These are phyloP conservation scores for Cladopsammia gracilis DNA, from an alignment of 64 coral and sea anemone genomes.

Conservation along the genomic window DNA sequence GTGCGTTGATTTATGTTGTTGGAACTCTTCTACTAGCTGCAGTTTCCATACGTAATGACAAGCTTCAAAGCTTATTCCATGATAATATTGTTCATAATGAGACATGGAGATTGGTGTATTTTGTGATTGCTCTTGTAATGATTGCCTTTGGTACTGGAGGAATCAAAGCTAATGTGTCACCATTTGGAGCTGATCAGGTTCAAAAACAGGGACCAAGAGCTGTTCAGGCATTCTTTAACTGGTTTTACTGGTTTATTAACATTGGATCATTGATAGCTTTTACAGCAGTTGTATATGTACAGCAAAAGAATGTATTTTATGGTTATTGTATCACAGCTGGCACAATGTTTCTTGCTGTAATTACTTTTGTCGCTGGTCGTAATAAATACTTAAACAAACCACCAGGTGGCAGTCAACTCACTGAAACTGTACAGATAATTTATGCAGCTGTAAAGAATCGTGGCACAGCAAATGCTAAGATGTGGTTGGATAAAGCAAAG, in stretches of 20 bases:
- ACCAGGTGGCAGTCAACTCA: constrained; percentile 69
- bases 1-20: constrained; percentile 62
- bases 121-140: constrained; percentile 47
- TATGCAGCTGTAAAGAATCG: constrained; percentile 42
- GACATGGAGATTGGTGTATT: not conserved
- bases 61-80: no score
- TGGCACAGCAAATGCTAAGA: not conserved
- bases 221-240: constrained; percentile 72
- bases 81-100: not conserved
- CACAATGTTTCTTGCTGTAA: constrained; percentile 59
- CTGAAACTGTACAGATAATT: constrained; percentile 68
- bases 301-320: constrained; percentile 64
- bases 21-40: constrained; percentile 36
- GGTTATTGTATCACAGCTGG: constrained; percentile 68
- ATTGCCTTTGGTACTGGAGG: constrained; percentile 72
- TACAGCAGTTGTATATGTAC: constrained; percentile 61
- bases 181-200: constrained; percentile 80
- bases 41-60: not conserved
- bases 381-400: constrained; percentile 69
- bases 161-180: constrained; percentile 81
- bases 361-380: constrained; percentile 67
- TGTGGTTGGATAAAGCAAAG: constrained; percentile 72
- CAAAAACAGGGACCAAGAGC: constrained; percentile 10
- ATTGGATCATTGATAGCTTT: constrained; percentile 64
- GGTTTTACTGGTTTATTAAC: constrained; percentile 82